Base-by-base conservation (phyloP, 2,888 invertebrate genomes). In the Mesoligia furuncula region DNA sequence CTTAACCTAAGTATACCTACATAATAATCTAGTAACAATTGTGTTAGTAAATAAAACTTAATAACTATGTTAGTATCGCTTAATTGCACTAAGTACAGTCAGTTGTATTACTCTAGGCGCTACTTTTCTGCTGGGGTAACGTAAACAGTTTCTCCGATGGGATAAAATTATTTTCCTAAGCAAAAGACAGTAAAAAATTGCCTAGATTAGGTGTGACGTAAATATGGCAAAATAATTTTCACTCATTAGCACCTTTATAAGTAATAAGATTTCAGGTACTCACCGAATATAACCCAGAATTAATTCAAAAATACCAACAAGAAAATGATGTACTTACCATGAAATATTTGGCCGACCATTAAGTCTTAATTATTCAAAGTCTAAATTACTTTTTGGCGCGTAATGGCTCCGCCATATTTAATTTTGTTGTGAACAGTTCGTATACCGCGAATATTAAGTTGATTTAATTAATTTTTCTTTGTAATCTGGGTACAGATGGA, bases 361-460 rank as follows among this genome's bases (percentile, higher is more conserved):
- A 86, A 74, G 81, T 77, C 86, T 84, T 88, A 87, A 88, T 88
- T 88, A 88, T 87, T 88, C 87, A 86, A 74, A 87, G 80, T 70
- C 80, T 75, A 85, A 87, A 88, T 87, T 88, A 84, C 86, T 81
- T 87, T 86, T 84, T 82, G 81, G 77, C 85, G 84, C 80, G 80
- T 77, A 88, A 83, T 79, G 73, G 31, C 48, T 36, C 78, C 79
- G 87, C 85, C 78, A 85, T 87, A 86, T 88, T 87, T 80, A 88
- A 86, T 87, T 87, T 84, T 85, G 79, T 73, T 78, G 79, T 76
- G 85, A 77, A 76, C 76, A 77, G 51, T 83, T 75, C 75, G 75
- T 87, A 77, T 64, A 48, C 45, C 73, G 86, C 48, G 80, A 79
- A 80, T 83, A 85, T 80, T 74, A 75, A 73, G 79, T 81, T 66